These are phyloP conservation scores for Elysia crispata DNA, from an alignment of 2,888 invertebrate genomes.

Conservation along the genomic window DNA sequence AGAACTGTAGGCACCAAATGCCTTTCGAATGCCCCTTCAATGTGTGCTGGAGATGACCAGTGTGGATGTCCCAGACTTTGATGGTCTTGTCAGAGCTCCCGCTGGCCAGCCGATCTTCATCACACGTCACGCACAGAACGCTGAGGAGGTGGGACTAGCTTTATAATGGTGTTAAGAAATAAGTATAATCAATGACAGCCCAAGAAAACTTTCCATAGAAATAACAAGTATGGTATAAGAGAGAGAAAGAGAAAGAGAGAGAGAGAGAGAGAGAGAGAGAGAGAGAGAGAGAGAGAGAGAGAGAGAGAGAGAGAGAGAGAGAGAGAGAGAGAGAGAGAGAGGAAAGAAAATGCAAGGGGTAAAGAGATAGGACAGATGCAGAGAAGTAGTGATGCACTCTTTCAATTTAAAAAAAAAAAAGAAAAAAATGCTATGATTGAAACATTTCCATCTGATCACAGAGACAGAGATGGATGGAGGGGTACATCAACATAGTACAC, in stretches of 20 bases:
- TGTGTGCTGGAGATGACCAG: slow-evolving; percentile 64
- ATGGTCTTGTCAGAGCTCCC: slow-evolving; percentile 74
- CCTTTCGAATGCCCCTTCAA: slow-evolving; percentile 71
- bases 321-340: not conserved
- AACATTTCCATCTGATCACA: too few relatives aligned
- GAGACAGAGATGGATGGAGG: not conserved
- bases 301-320: not conserved
- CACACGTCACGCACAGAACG: slow-evolving; percentile 69
- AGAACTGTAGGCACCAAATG: slow-evolving; percentile 74
- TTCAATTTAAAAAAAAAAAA: too few relatives aligned
- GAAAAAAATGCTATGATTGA: too few relatives aligned
- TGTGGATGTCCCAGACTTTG: slow-evolving; percentile 70
- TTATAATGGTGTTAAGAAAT: not conserved
- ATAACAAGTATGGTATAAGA: too few relatives aligned
- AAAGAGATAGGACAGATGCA: not conserved
- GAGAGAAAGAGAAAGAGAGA: not conserved
- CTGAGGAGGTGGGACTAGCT: slow-evolving; percentile 56
- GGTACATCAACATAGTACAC: not conserved
- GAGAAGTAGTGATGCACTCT: too few relatives aligned
- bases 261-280: not conserved
- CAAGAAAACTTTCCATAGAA: too few relatives aligned
- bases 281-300: not conserved
- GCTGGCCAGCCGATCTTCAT: slow-evolving; percentile 66
- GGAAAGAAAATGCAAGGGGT: not conserved
- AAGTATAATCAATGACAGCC: too few relatives aligned